These are phyloP conservation scores for Aporophyla nigra DNA, from an alignment of 2,888 invertebrate genomes.

Conservation along the genomic window DNA sequence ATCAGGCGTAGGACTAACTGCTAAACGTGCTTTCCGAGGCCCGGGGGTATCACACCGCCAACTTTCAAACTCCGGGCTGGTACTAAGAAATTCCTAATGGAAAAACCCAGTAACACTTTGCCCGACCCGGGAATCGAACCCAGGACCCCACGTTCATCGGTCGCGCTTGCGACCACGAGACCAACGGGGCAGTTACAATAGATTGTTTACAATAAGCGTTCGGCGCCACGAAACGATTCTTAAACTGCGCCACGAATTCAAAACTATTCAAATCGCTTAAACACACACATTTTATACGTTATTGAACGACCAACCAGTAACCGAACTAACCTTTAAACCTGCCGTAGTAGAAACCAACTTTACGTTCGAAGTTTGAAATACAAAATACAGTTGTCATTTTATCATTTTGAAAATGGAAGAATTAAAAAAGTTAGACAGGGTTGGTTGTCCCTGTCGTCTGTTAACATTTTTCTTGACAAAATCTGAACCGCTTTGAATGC, in stretches of 20 bases:
- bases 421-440: conserved; percentile 45
- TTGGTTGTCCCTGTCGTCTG: conserved; percentile 26
- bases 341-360: conserved; percentile 12
- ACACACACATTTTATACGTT: conserved; percentile 21
- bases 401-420: conserved; percentile 36
- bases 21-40: too few relatives aligned
- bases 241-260: conserved; percentile 41
- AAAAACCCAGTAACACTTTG: too few relatives aligned
- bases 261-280: conserved; percentile 52
- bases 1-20: too few relatives aligned
- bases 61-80: too few relatives aligned
- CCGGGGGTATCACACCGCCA: too few relatives aligned
- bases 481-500: conserved; percentile 49
- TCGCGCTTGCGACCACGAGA: too few relatives aligned
- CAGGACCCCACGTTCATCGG: too few relatives aligned
- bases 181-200: too few relatives aligned
- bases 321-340: conserved; percentile 9
- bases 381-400: conserved; percentile 15
- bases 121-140: too few relatives aligned
- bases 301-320: conserved; percentile 18
- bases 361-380: conserved; percentile 35
- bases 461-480: conserved; percentile 47
- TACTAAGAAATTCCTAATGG: too few relatives aligned
- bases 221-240: conserved; percentile 36
- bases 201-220: conserved; percentile 58